phyloP scores from a whole-genome alignment of 2,888 invertebrate genomes.

The Thysanoteuthis rhombus region DNA sequence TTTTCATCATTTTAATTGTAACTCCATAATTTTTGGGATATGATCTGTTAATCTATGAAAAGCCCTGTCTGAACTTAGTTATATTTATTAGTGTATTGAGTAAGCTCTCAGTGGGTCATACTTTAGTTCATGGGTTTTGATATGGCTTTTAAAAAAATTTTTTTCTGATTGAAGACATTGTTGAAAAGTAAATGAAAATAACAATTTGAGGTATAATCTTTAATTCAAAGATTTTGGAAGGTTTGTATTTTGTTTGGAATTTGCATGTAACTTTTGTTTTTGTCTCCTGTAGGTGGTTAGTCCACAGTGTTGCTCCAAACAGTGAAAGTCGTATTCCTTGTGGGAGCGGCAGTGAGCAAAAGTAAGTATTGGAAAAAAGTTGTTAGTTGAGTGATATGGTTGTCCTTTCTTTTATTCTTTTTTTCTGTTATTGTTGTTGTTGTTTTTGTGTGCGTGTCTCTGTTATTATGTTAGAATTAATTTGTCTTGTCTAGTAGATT shows the following conservation, averaged over 20 bases:
- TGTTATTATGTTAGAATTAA: too few species aligned
- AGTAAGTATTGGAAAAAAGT: neutral
- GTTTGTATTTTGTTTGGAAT: neutral
- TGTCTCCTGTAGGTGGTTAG: neutral
- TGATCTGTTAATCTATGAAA: too few species aligned
- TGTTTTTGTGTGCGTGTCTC: too few species aligned
- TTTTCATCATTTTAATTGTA: too few species aligned
- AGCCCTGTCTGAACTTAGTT: neutral
- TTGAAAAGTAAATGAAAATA: neutral
- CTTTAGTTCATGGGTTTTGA: neutral
- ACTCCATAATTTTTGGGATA: too few species aligned
- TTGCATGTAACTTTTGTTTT: neutral
- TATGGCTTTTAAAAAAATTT: too few species aligned
- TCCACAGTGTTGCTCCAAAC: slow-evolving; percentile 12
- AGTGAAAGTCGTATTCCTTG: neutral
- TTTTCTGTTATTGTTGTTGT: neutral
- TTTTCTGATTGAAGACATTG: neutral
- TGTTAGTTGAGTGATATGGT: neutral
- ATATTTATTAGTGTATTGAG: neutral
- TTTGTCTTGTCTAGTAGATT: too few species aligned
- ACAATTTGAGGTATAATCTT: neutral
- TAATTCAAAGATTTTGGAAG: too few species aligned
- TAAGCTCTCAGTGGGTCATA: neutral
- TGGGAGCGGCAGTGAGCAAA: neutral
- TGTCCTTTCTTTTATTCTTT: neutral